phyloP scores from a whole-genome alignment of 2,888 invertebrate species.

The Halictus ligatus region DNA sequence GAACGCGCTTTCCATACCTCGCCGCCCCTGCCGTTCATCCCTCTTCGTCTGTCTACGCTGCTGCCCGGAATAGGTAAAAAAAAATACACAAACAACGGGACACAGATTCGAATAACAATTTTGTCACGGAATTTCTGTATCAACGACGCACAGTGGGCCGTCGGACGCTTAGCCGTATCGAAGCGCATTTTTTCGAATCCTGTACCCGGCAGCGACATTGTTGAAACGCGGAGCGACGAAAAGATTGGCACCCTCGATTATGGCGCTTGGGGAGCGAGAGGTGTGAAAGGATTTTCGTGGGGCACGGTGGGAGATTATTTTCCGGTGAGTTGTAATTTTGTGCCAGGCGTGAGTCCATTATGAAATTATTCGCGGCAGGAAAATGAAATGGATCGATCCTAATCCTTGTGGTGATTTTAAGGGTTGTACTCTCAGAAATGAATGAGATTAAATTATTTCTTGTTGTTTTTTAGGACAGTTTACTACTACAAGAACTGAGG shows the following conservation, averaged over 20 bases:
- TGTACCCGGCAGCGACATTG: neutral
- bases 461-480: too few relatives aligned
- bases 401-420: too few relatives aligned
- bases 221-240: neutral
- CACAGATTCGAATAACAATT: constrained; percentile 18
- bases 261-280: neutral
- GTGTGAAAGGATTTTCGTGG: neutral
- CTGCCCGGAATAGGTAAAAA: neutral
- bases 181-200: neutral
- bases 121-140: neutral
- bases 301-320: neutral
- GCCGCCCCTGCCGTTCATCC: neutral
- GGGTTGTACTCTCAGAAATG: too few relatives aligned
- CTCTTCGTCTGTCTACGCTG: neutral
- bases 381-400: neutral
- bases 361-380: neutral
- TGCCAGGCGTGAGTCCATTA: neutral
- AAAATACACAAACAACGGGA: constrained; percentile 15
- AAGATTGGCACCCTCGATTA: neutral
- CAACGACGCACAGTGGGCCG: neutral
- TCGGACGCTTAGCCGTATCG: constrained; percentile 1
- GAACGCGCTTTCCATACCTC: neutral
- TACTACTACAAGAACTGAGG: too few relatives aligned
- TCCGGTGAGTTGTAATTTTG: neutral
- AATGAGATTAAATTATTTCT: too few relatives aligned